These are phyloP conservation scores for Ceratina japonica DNA, from an alignment of 1,140 invertebrate genomes.

Conservation along the genomic window DNA sequence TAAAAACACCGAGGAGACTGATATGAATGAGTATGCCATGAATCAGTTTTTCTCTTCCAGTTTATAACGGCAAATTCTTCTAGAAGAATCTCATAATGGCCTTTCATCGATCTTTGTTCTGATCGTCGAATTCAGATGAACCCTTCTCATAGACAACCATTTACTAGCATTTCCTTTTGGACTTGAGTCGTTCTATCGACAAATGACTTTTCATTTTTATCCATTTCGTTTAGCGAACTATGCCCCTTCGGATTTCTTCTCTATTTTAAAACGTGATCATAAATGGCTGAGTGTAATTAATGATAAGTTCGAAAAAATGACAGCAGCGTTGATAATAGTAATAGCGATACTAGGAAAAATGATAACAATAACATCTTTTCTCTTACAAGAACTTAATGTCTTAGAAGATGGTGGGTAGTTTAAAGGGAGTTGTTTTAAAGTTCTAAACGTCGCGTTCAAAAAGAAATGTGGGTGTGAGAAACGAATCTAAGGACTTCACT, in stretches of 20 bases:
- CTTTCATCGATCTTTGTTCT: constrained; percentile 19
- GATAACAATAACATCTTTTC: constrained; percentile 52
- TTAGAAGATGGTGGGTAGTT: constrained; percentile 63
- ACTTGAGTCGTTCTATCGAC: constrained; percentile 12
- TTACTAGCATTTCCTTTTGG: constrained; percentile 31
- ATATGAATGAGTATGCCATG: background rate
- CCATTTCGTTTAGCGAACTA: constrained; percentile 36
- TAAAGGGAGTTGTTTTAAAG: constrained; percentile 64
- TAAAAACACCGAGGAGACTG: background rate
- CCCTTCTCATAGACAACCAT: constrained; percentile 40
- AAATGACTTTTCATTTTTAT: constrained; percentile 23
- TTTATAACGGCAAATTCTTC: background rate
- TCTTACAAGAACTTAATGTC: constrained; percentile 70
- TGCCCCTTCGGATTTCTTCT: constrained; percentile 48
- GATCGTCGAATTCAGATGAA: constrained; percentile 8
- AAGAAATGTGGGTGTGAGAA: constrained; percentile 29
- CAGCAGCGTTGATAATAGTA: constrained; percentile 48
- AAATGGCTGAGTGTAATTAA: constrained; percentile 37
- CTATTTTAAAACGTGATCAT: constrained; percentile 14
- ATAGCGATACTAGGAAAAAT: constrained; percentile 50
- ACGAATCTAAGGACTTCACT: constrained; percentile 75
- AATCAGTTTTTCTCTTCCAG: background rate
- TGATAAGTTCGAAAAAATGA: constrained; percentile 40
- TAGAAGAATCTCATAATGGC: constrained; percentile 8
- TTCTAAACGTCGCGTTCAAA: constrained; percentile 75